Conservation (phyloP, 37 sponge, comb jelly and placozoan genomes). For the Eunapius fragilis region DNA sequence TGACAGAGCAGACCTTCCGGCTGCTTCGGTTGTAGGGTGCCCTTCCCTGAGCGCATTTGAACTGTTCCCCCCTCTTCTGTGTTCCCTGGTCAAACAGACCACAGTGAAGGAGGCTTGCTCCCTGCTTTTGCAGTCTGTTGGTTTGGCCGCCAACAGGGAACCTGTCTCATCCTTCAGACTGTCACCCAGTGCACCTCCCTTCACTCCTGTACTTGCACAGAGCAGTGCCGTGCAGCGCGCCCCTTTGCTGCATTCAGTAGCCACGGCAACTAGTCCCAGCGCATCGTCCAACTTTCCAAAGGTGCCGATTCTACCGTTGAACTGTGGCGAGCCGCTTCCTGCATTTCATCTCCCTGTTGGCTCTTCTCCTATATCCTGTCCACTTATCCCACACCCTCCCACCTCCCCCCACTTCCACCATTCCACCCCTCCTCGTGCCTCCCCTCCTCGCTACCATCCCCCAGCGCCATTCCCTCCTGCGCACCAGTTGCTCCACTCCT, state of each 20-base stretch:
- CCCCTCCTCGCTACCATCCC: neutral
- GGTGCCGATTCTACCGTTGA: neutral
- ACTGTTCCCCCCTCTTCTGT: neutral
- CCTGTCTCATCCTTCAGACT: neutral
- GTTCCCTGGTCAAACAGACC: neutral
- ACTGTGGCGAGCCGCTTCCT: neutral
- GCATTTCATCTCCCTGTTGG: neutral
- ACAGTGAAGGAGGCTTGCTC: conserved; percentile 1
- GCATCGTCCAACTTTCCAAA: neutral
- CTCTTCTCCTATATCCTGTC: too few species aligned
- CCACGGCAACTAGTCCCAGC: neutral
- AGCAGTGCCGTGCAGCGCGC: neutral
- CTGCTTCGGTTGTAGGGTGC: neutral
- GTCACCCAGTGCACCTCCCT: conserved; percentile 4
- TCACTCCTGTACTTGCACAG: neutral
- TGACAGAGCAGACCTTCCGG: neutral
- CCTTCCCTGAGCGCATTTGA: neutral
- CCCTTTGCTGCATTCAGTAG: neutral
- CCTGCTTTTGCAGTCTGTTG: neutral
- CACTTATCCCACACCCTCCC: neutral
- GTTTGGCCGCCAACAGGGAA: neutral
- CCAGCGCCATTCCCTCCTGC: neutral
- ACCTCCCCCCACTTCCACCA: neutral
- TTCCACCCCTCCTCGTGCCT: neutral
- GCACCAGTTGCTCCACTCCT: neutral